phyloP scores from a whole-genome alignment of 2,113 vertebrate species.

The Petaurus breviceps region DNA sequence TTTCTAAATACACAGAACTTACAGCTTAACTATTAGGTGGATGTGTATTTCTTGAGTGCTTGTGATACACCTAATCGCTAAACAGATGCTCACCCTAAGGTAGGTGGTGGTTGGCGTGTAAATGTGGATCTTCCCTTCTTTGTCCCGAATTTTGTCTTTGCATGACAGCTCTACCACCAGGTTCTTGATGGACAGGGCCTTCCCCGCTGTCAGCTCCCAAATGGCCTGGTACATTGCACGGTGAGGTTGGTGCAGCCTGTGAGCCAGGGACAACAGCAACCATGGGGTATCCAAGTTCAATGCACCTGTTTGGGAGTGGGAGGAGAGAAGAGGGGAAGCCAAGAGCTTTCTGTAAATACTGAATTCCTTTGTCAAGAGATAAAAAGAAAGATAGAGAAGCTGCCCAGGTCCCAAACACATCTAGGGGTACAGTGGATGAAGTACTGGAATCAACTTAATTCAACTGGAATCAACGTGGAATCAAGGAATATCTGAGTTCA shows the following conservation, averaged over 20 bases:
- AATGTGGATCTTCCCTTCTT: constrained; percentile 86
- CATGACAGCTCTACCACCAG: constrained; percentile 86
- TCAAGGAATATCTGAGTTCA: background rate
- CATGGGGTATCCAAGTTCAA: constrained; percentile 90
- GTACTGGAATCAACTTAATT: background rate
- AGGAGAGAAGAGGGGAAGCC: background rate
- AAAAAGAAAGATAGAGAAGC: background rate
- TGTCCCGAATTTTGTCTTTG: constrained; percentile 81
- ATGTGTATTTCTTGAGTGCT: background rate
- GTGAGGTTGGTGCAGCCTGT: constrained; percentile 86
- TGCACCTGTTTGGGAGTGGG: constrained; percentile 78
- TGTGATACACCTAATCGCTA: background rate
- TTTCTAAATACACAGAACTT: background rate
- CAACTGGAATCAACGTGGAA: background rate
- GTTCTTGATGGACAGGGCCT: constrained; percentile 85
- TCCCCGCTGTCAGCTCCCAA: constrained; percentile 85
- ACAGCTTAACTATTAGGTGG: background rate
- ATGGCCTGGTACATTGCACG: constrained; percentile 81
- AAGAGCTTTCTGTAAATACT: background rate
- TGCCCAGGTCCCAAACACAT: background rate
- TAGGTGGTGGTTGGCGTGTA: constrained; percentile 86
- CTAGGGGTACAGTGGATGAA: background rate
- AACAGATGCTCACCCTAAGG: constrained; percentile 80
- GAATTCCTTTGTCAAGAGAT: background rate
- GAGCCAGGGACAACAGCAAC: constrained; percentile 85